Evolutionary conservation across 35 echinoderm and acorn worm species (phyloP), one percentile per base, ranked within the genome.

Genomic region (Ptychodera flava): DNA sequence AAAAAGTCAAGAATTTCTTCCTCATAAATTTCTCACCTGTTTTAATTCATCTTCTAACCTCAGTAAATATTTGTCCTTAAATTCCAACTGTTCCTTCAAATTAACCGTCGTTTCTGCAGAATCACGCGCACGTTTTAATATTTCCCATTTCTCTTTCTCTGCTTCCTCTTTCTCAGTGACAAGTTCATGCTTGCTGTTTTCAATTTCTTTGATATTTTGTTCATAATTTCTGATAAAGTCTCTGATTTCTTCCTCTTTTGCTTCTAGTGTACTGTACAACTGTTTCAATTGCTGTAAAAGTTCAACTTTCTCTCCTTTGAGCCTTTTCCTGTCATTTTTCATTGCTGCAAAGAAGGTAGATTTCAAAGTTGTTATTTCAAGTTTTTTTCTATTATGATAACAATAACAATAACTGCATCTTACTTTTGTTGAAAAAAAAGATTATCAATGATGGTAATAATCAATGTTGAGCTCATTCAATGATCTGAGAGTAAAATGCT

Each of bases 221-320:
- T 99, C 96, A 83, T 94, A 99, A 76, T 94, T 99, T 33, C 93
- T 90, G 33, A 99, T 92, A 85, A 94, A 99, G 33, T 92, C 93
- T 33, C 96, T 85, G 88, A 99, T 92, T 36, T 94, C 93, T 35
- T 94, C 96, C 33, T 99, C 96, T 75, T 99, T 99, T 27, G 96
- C 93, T 80, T 99, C 96, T 53, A 99, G 80, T 32, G 96, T 99
- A 52, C 96, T 90, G 88, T 99, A 99, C 27, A 99, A 90, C 81
- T 99, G 96, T 78, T 99, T 99, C 96, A 99, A 94, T 86, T 99
- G 96, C 88, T 99, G 94, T 82, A 99, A 77, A 6, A 99, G 90
- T 31, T 99, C 96, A 31, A 99, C 96, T 85, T 99, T 99, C 80
- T 99, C 96, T 14, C 90, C 91, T 88, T 99, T 99, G 76, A 99